Percentiles rank a stretch among this genome's conserved stretches.
Evolutionary conservation across 2,113 vertebrate genomes (phyloP).

Genomic region (Porphyrio hochstetteri): DNA sequence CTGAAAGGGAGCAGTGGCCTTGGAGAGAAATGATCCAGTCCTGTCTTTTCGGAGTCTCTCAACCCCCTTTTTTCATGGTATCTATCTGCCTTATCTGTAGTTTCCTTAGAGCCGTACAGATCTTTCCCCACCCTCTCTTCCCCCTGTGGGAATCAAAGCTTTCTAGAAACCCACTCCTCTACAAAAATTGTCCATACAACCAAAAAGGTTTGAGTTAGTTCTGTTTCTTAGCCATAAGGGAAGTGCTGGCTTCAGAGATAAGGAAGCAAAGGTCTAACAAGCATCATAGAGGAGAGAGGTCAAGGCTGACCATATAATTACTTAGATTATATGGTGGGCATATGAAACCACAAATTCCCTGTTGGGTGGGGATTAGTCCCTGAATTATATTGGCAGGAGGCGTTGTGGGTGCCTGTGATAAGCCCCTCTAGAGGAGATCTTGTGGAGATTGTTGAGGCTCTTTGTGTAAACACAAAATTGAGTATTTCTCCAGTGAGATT

Average conservation of each 20-base stretch:
- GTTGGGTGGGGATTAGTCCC: neutral
- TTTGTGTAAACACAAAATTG: neutral
- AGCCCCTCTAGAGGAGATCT: neutral
- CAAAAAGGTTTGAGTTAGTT: neutral
- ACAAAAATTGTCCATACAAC: neutral
- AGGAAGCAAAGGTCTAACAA: neutral
- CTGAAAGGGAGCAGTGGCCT: neutral
- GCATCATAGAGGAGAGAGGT: neutral
- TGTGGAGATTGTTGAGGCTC: rapidly evolving
- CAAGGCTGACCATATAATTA: neutral
- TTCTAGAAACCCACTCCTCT: neutral
- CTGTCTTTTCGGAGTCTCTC: neutral
- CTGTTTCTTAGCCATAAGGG: neutral
- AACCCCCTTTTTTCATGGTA: neutral
- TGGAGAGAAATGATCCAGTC: neutral
- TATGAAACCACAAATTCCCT: neutral
- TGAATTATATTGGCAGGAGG: neutral
- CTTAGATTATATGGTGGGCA: neutral
- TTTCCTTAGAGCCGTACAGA: neutral
- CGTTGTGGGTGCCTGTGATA: neutral
- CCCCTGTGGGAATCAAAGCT: rapidly evolving
- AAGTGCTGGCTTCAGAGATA: neutral
- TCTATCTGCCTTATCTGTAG: neutral
- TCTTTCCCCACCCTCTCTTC: neutral
- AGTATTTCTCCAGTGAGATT: neutral